Conservation (phyloP, 2,888 invertebrate genomes). For the Eupelmus urozonus region DNA sequence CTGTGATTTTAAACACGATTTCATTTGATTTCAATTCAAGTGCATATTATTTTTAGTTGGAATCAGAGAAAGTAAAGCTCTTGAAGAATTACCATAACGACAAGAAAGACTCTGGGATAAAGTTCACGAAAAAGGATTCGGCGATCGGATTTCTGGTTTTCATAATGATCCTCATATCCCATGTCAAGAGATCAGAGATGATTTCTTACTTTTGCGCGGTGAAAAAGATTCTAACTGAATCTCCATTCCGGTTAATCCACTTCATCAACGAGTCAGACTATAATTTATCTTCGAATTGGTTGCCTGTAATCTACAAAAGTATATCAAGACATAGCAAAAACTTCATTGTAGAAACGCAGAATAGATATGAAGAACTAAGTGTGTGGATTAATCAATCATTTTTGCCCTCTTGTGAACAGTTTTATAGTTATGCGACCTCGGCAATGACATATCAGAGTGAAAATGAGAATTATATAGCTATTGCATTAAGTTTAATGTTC, state of each 20-base stretch:
- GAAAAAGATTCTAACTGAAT: constrained; percentile 20
- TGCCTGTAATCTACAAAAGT: not conserved
- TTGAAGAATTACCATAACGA: constrained; percentile 2
- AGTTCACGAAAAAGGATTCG: constrained; percentile 57
- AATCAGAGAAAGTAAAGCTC: constrained; percentile 3
- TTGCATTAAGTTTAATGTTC: not conserved
- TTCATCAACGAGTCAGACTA: constrained; percentile 25
- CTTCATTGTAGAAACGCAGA: too few species aligned
- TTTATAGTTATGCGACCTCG: not conserved
- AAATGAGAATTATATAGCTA: constrained; percentile 14
- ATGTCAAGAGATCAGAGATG: constrained; percentile 41
- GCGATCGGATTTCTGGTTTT: constrained; percentile 58
- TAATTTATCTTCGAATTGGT: not conserved
- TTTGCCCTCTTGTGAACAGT: not conserved
- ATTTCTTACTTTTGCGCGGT: constrained; percentile 17
- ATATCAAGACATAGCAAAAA: not conserved
- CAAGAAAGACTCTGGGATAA: not conserved
- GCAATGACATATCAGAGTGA: not conserved
- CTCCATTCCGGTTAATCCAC: not conserved
- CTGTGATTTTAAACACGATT: too few species aligned
- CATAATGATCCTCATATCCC: constrained; percentile 54
- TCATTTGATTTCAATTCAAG: too few species aligned
- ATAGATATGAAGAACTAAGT: not conserved
- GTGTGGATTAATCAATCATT: not conserved
- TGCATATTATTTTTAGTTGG: constrained; percentile 29